Base-by-base conservation (phyloP, 2,888 invertebrate species). In the Nymphalis polychloros region DNA sequence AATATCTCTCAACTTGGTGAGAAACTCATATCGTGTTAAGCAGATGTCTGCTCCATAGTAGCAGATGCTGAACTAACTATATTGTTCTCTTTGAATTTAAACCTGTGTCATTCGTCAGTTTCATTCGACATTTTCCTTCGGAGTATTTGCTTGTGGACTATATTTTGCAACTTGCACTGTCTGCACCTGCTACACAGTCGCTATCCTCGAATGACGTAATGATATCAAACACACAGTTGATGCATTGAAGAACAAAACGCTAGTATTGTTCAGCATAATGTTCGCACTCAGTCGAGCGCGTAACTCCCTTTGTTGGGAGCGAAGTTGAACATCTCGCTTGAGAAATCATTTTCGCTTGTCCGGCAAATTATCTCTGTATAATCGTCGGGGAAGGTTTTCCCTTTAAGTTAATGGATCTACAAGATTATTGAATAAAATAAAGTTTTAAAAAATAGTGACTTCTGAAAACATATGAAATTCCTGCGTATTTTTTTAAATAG, bases 241-340 rank as follows among this genome's bases (percentile, higher is more conserved):
- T 50, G 50, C 50, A 50, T 50, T 50, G 50, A 20, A 50, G 50
- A 50, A 50, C 50, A 20, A 50, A 48, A 50, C 19, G 8, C 50
- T 20, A n/a, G 63, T 52, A 35, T 64, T 65, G 60, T 41, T 31
- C 23, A 48, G 63, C 57, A 57, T 64, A 64, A 64, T 63, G 65
- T 68, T 73, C 60, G 53, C 59, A 70, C 47, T 73, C 73, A 72
- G 67, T 73, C 68, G 65, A 71, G 72, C 74, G 70, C 59, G 67
- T 74, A 73, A 76, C 72, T 73, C 72, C 73, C 75, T 74, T 75
- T 76, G 74, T 75, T 68, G 63, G 31, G 46, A 61, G 55, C 69
- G 59, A 71, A 78, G 76, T 75, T 77, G 65, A 72, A 66, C 69
- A 72, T 68, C 60, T 68, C 73, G 69, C 73, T 73, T 63, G 70